A percentile compares a stretch with the other conserved stretches of the same genome.
Evolutionary conservation across 1,140 invertebrate species (phyloP).

Genomic region (Zophobas morio): DNA sequence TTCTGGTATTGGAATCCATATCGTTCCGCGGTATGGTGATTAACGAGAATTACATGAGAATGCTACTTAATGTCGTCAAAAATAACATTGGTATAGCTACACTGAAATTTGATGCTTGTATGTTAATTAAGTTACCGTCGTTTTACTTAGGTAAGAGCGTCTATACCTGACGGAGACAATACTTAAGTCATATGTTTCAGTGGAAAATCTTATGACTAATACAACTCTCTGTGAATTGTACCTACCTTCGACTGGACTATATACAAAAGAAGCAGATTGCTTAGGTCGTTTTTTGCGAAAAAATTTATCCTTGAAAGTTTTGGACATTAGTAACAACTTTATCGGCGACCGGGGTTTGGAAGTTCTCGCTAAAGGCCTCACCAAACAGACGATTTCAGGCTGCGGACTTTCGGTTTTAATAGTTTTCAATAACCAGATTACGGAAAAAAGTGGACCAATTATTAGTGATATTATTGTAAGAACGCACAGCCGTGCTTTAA

Average conservation of each 20-base stretch:
- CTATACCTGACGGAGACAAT: neutral
- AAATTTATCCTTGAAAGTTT: conserved; percentile 61
- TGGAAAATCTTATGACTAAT: conserved; percentile 61
- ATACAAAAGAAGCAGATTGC: conserved; percentile 64
- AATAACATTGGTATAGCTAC: conserved; percentile 58
- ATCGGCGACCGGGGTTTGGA: conserved; percentile 65
- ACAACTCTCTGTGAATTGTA: conserved; percentile 61
- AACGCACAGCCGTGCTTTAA: neutral
- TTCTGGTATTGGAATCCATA: conserved; percentile 56
- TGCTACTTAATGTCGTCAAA: conserved; percentile 58
- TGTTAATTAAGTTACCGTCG: conserved; percentile 59
- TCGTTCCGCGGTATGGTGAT: conserved; percentile 61
- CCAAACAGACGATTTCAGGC: conserved; percentile 56
- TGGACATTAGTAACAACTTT: conserved; percentile 65
- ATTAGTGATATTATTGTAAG: conserved; percentile 64
- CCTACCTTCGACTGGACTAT: conserved; percentile 62
- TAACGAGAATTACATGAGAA: conserved; percentile 60
- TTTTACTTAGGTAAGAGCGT: conserved; percentile 61
- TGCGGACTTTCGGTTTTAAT: conserved; percentile 61
- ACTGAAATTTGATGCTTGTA: conserved; percentile 62
- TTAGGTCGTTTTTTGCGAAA: conserved; percentile 60
- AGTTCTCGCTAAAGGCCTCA: conserved; percentile 61
- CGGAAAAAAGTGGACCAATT: conserved; percentile 61
- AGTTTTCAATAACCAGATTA: conserved; percentile 64
- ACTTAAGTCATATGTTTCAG: conserved; percentile 48